Base-by-base conservation (phyloP, 1,140 invertebrate genomes). In the Drosophila melanica region DNA sequence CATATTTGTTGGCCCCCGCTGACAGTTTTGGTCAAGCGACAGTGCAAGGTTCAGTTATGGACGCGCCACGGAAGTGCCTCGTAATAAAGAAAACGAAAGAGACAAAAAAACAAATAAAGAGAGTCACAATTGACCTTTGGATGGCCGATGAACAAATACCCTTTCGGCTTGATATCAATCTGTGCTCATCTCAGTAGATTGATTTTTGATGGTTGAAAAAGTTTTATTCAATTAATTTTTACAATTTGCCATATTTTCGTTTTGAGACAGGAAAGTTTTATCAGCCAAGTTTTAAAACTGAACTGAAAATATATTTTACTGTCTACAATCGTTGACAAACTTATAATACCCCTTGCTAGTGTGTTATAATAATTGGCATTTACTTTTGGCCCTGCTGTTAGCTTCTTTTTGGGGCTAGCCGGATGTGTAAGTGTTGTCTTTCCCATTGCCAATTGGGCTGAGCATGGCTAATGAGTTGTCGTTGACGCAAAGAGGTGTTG, bases 371-470 rank as follows among this genome's bases (percentile, higher is more conserved):
- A 8, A 33, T 23, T 23, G 20, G 20, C 55, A 62, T 71, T 76
- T 54, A 74, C 55, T 69, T 79, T 59, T 66, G 72, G 67, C 47
- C 53, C 44, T 35, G 23, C 42, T 3, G 16, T 48, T 59, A 41
- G 48, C 9, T 14, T 51, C 37, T 65, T 81, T 81, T 64, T 45
- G 42, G 60, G 62, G 48, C 45, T 58, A 51, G 63, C 79, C 75
- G 80, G 80, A 82, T 64, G 79, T 82, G 80, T 82, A 82, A 82
- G 79, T 82, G 80, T 79, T 78, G 80, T 71, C 75, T 78, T 72
- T 33, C 47, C 73, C 65, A 69, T 69, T 63, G 50, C 27, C 64
- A 59, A 50, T 79, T 48, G 53, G 53, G 18, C 65, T 54, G 50
- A 64, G 64, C 74, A 77, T 76, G 68, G 75, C 75, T 81, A 81